Evolutionary conservation across 2,888 invertebrate genomes (phyloP).

Genomic region (Melipona bicolor): DNA sequence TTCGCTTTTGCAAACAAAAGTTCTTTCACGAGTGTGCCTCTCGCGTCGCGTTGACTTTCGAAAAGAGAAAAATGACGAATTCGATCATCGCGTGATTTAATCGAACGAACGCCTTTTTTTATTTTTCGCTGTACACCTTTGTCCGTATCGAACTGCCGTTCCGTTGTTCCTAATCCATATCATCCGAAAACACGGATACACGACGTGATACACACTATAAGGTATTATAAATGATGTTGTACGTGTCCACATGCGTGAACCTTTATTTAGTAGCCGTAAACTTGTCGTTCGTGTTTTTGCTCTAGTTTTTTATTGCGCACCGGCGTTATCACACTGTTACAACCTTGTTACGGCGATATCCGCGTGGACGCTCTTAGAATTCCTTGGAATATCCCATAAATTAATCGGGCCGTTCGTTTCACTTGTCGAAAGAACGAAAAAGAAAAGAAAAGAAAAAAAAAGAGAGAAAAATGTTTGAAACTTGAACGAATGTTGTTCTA

Average conservation of each 20-base stretch:
- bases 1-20: not conserved
- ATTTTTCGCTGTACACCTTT: conserved; percentile 5
- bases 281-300: conserved; percentile 75
- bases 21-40: not conserved
- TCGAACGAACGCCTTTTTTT: not conserved
- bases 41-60: not conserved
- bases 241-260: conserved; percentile 75
- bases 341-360: conserved; percentile 68
- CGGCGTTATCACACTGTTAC: conserved; percentile 71
- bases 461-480: not conserved
- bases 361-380: conserved; percentile 72
- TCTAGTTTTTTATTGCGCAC: conserved; percentile 70
- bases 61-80: not conserved
- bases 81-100: not conserved
- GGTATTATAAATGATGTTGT: conserved; percentile 75
- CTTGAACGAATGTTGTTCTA: not conserved
- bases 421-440: not conserved
- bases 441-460: no score
- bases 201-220: conserved; percentile 67
- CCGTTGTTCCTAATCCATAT: conserved; percentile 57
- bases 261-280: conserved; percentile 77
- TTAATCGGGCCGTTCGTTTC: conserved; percentile 18
- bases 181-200: conserved; percentile 63
- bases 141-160: conserved; percentile 41
- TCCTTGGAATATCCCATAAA: not conserved